Conservation (phyloP, 1,140 invertebrate species). For the Nephila pilipes region DNA sequence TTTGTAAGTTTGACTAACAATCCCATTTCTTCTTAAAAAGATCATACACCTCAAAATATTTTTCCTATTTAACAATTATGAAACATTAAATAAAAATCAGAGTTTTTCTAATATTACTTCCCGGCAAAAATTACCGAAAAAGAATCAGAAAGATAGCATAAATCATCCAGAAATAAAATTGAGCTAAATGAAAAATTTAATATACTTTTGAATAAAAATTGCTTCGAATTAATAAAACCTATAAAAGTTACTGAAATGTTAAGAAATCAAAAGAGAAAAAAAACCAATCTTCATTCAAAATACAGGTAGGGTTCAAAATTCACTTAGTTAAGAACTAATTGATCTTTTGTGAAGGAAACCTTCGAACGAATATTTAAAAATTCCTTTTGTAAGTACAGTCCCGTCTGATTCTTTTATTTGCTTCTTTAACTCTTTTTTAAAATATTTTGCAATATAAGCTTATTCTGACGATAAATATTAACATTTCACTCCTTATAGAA, state of each 20-base stretch:
- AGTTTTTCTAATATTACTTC: too few relatives aligned
- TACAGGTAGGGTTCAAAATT: too few relatives aligned
- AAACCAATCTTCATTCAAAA: background rate
- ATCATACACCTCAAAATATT: too few relatives aligned
- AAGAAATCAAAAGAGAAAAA: background rate
- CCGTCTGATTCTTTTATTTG: background rate
- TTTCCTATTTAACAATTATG: too few relatives aligned
- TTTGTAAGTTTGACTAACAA: too few relatives aligned
- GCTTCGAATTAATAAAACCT: background rate
- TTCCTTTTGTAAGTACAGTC: background rate
- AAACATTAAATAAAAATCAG: too few relatives aligned
- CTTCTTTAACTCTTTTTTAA: background rate
- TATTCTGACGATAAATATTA: constrained; percentile 18
- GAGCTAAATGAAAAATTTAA: background rate
- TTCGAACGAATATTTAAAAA: background rate
- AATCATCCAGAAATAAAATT: background rate
- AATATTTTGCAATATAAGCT: background rate
- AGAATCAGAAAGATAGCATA: too few relatives aligned
- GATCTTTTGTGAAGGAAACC: background rate
- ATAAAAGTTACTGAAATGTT: background rate
- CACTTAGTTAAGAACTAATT: background rate
- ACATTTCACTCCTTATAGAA: background rate
- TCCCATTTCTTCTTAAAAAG: too few relatives aligned
- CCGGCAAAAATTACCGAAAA: too few relatives aligned
- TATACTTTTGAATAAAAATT: background rate